These are phyloP conservation scores for Meliscaeva auricollis DNA, from an alignment of 2,888 invertebrate genomes.

Conservation along the genomic window DNA sequence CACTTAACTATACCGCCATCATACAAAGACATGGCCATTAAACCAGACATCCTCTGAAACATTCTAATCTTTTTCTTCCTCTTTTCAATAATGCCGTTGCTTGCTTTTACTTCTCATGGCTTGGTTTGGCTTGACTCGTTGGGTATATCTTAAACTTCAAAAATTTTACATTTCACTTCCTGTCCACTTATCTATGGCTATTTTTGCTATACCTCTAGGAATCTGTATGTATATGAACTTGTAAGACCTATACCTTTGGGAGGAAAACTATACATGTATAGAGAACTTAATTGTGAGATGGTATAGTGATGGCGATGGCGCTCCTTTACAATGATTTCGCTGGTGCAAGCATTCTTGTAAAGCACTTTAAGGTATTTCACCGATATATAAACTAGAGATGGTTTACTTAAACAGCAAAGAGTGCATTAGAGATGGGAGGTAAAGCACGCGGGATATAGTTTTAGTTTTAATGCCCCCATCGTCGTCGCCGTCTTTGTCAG, in stretches of 20 bases:
- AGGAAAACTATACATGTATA: background rate
- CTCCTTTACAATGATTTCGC: slow-evolving; percentile 59
- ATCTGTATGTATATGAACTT: background rate
- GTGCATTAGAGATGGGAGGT: slow-evolving; percentile 9
- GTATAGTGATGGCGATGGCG: background rate
- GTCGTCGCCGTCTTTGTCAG: background rate
- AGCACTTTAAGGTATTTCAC: slow-evolving; percentile 60
- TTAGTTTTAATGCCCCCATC: slow-evolving; percentile 6
- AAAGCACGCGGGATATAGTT: slow-evolving; percentile 9
- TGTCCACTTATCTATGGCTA: slow-evolving; percentile 60
- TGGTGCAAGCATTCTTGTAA: slow-evolving; percentile 37
- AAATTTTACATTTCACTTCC: slow-evolving; percentile 71
- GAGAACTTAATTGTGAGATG: slow-evolving; percentile 59
- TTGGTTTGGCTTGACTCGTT: slow-evolving; percentile 7
- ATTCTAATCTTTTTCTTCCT: slow-evolving; percentile 54
- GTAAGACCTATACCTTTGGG: slow-evolving; percentile 2
- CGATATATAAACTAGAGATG: slow-evolving; percentile 35
- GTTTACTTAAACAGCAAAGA: slow-evolving; percentile 25
- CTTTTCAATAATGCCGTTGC: slow-evolving; percentile 9
- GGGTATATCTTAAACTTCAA: slow-evolving; percentile 61
- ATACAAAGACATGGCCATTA: slow-evolving; percentile 59
- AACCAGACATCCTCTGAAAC: slow-evolving; percentile 54
- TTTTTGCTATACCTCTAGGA: slow-evolving; percentile 9
- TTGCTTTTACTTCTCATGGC: background rate
- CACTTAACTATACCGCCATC: slow-evolving; percentile 71